Evolutionary conservation across 2,797 vertebrate genomes (phyloP).

Genomic region (Pteronotus mesoamericanus): DNA sequence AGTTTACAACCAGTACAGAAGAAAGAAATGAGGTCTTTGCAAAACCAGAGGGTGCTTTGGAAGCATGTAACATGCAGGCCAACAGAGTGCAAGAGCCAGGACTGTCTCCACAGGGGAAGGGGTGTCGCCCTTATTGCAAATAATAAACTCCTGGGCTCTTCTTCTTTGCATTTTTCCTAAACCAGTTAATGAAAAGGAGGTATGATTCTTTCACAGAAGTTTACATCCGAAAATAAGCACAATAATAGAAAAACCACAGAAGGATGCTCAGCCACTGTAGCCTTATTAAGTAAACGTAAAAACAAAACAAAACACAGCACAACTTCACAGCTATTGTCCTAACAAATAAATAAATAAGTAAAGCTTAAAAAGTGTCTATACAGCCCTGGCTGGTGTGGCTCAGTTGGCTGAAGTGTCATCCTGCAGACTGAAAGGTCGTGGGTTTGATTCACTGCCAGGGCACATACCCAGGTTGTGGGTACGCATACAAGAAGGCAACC

Average conservation of each 20-base stretch:
- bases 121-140: not conserved
- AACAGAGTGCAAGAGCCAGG: accelerated
- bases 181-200: not conserved
- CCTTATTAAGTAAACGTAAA: not conserved
- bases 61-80: not conserved
- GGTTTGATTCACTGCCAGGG: not conserved
- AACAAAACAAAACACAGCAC: not conserved
- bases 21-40: not conserved
- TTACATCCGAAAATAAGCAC: not conserved
- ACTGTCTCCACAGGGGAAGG: not conserved
- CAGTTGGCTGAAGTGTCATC: not conserved
- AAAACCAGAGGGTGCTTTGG: not conserved
- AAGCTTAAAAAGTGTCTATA: not conserved
- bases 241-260: not conserved
- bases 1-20: not conserved
- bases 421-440: not conserved
- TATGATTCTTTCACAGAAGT: not conserved
- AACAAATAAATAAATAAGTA: not conserved
- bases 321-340: not conserved
- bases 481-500: not conserved
- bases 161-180: not conserved
- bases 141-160: not conserved
- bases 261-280: not conserved
- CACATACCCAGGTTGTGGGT: not conserved
- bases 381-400: not conserved